phyloP scores from a whole-genome alignment of 1,140 invertebrate species.

The silkworm (Bombyx mori) region ASM3026992v2 NC_085125.1:14352501-14353000 shows the following conservation, averaged over 20 bases:
- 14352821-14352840: conserved; percentile 22
- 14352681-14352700: conserved; percentile 15
- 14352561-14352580: background rate
- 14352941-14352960: no score
- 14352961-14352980: no score
- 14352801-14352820: conserved; percentile 12
- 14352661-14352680: conserved; percentile 16
- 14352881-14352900: no score
- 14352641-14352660: conserved; percentile 16
- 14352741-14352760: no score
- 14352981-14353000: no score
- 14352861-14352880: conserved; percentile 13
- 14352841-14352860: conserved; percentile 25
- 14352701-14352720: background rate
- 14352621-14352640: conserved; percentile 17
- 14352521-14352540: no score
- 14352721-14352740: conserved; percentile 14
- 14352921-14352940: no score
- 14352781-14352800: no score
- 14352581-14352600: background rate
- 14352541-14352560: no score
- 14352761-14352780: no score
- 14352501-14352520: no score
- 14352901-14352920: no score
- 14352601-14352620: conserved; percentile 16